Percentiles rank a stretch among this genome's conserved stretches.
These are phyloP conservation scores for Palythoa grandis DNA, from an alignment of 92 coral and sea anemone genomes.

Conservation along the genomic window DNA sequence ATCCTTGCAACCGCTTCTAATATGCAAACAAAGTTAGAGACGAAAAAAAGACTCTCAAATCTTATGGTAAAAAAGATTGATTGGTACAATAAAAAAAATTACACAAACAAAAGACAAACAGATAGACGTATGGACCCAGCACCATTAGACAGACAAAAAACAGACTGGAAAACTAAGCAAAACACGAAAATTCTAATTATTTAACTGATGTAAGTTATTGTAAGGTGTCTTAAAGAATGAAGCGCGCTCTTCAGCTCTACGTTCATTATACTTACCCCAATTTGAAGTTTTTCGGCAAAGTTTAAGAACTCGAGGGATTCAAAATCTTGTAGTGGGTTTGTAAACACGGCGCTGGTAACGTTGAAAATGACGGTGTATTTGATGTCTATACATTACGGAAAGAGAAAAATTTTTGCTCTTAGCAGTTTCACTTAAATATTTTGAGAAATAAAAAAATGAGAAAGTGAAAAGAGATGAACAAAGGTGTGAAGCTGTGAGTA, in stretches of 20 bases:
- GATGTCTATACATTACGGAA: conserved; percentile 50
- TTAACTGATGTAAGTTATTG: background rate
- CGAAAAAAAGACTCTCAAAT: background rate
- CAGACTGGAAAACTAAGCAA: background rate
- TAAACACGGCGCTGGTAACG: conserved; percentile 77
- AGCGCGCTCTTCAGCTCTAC: background rate
- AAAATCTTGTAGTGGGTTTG: conserved; percentile 63
- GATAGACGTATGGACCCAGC: too few species aligned
- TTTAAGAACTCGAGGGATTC: conserved; percentile 97
- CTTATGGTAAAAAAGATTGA: too few species aligned
- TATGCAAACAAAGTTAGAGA: background rate
- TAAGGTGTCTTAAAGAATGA: background rate
- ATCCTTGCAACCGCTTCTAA: background rate
- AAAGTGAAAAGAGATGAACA: background rate
- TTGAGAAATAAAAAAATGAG: too few species aligned
- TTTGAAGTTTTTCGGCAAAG: conserved; percentile 88
- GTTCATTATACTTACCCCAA: conserved; percentile 74
- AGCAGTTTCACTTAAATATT: too few species aligned
- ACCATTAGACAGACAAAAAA: background rate
- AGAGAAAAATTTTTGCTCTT: background rate
- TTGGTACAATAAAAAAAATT: background rate
- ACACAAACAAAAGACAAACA: background rate
- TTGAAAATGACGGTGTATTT: conserved; percentile 71
- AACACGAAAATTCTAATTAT: background rate
- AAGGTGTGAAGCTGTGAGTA: background rate